phyloP scores from a whole-genome alignment of 2,797 vertebrate species.

The Anabas testudineus region DNA sequence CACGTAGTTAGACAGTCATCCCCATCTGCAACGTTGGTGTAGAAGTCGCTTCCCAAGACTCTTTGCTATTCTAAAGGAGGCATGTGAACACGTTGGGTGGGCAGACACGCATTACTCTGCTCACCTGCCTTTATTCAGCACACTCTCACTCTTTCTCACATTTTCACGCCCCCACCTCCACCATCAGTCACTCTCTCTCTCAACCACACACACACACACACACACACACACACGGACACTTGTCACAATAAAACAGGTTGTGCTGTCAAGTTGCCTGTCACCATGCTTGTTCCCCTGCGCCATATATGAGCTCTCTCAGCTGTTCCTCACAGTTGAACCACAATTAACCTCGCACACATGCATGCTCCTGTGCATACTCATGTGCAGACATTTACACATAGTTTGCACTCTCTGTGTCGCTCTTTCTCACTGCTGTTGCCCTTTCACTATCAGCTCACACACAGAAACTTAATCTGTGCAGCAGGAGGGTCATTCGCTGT shows the following conservation, averaged over 20 bases:
- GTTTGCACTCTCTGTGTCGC: conserved; percentile 72
- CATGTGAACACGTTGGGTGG: conserved; percentile 79
- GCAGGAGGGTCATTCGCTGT: conserved; percentile 52
- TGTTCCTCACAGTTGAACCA: conserved; percentile 84
- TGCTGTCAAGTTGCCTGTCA: conserved; percentile 80
- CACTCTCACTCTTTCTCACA: conserved; percentile 69
- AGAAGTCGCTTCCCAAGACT: conserved; percentile 71
- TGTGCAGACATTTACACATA: conserved; percentile 54
- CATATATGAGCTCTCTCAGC: conserved; percentile 86
- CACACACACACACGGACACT: conserved; percentile 60
- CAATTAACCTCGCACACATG: conserved; percentile 79
- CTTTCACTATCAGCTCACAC: conserved; percentile 73
- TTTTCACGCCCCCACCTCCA: conserved; percentile 36
- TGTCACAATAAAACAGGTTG: conserved; percentile 83
- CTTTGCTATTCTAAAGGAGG: conserved; percentile 73
- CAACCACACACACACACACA: too few relatives aligned
- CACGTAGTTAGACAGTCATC: conserved; percentile 51
- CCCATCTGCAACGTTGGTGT: conserved; percentile 57
- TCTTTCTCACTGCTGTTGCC: conserved; percentile 68
- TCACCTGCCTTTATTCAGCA: conserved; percentile 83
- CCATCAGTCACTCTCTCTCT: conserved; percentile 35
- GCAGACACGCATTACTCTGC: conserved; percentile 56
- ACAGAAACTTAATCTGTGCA: conserved; percentile 74
- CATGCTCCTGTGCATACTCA: conserved; percentile 9
- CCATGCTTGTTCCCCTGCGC: conserved; percentile 78